Percentiles rank a stretch among this genome's conserved stretches.
Conservation (phyloP, 2,113 vertebrate species). For the Perca schrenkii region DNA sequence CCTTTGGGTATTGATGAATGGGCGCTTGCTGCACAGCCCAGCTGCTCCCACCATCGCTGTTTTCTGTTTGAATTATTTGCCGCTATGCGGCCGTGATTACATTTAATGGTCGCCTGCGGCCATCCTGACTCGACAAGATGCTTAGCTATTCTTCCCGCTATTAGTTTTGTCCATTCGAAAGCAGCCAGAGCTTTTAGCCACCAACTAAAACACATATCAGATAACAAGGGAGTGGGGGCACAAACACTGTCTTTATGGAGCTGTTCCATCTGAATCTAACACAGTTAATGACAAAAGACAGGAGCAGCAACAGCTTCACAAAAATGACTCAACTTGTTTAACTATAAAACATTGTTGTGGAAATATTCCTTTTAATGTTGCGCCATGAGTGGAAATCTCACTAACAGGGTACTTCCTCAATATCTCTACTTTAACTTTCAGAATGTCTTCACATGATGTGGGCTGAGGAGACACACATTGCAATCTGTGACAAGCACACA, state of each 20-base stretch:
- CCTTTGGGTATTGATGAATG: slow-evolving; percentile 35
- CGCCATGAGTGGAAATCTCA: background rate
- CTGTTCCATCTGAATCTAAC: background rate
- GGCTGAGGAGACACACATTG: background rate
- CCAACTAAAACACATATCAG: background rate
- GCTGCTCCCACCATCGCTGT: slow-evolving; percentile 37
- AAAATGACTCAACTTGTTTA: background rate
- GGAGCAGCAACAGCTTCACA: background rate
- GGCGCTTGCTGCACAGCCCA: slow-evolving; percentile 15
- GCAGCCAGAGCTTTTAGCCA: slow-evolving; percentile 22
- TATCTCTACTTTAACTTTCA: background rate
- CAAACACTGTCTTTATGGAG: background rate
- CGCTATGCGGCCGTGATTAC: slow-evolving; percentile 35
- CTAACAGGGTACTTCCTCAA: background rate
- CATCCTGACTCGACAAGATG: slow-evolving; percentile 45
- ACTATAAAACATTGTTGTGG: background rate
- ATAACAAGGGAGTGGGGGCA: slow-evolving; percentile 1
- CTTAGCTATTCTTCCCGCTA: slow-evolving; percentile 28
- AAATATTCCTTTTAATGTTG: background rate
- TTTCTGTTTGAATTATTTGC: slow-evolving; percentile 58
- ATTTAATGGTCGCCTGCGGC: slow-evolving; percentile 51
- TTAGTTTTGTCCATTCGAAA: slow-evolving; percentile 19
- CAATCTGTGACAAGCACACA: background rate
- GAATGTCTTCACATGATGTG: background rate
- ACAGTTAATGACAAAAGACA: background rate